Base-by-base conservation (phyloP, 2,113 vertebrate species). In the Austrofundulus limnaeus region DNA sequence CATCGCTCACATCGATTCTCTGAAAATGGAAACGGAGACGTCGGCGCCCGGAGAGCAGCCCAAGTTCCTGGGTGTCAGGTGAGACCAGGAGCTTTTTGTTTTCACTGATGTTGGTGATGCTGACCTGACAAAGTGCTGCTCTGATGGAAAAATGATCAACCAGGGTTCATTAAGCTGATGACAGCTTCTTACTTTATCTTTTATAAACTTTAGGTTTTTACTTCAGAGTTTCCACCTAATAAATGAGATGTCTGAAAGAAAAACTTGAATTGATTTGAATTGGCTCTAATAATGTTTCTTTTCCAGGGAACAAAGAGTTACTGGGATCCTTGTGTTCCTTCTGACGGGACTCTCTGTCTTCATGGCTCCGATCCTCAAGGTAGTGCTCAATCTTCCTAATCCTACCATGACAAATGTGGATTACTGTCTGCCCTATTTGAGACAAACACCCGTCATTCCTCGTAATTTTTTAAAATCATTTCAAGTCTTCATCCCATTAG, bases 1-100 rank as follows among this genome's bases (percentile, higher is more conserved):
- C 83, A 99, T 99, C 1, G 97, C 97, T 20, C 97, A 99, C 84
- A 96, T 99, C 0, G 97, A 99, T 90, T 98, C 96, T 52, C 90
- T 99, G 85, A 99, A 97, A 91, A 99, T 99, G 97, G 97, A 99
- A 89, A 99, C 97, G 0, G 88, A 98, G 89, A 98, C 96, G 0
- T 98, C 96, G 0, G 97, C 97, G 1, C 97, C 97, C 0, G 97
- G 97, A 61, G 97, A 99, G 24, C 93, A 95, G 77, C 97, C 97
- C 11, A 98, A 98, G 80, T 99, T 98, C 82, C 87, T 99, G 25
- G 97, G 97, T 61, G 97, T 99, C 65, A 95, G 97, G 97, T 98
- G 78, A n/a, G 90, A 69, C 2, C n/a, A n/a, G n/a, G n/a, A n/a
- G n/a, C n/a, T n/a, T n/a, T n/a, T n/a, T 14, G 1, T 42, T 43